Evolutionary conservation across 2,888 invertebrate genomes (phyloP).

Genomic region (Chrysotoxum bicinctum): DNA sequence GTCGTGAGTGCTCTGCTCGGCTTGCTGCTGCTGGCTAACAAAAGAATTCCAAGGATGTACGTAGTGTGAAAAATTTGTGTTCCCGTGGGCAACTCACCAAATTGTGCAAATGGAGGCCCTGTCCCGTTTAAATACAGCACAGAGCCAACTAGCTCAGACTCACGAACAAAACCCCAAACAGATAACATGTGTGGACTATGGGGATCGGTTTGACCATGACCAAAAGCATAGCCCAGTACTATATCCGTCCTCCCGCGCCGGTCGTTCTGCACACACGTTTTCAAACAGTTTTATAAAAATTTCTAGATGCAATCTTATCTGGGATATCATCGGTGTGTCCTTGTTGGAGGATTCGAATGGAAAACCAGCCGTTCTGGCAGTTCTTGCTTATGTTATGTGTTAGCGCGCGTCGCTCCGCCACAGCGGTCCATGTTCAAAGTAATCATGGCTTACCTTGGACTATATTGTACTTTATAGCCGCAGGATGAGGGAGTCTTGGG

Average conservation of each 20-base stretch:
- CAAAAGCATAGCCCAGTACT: slow-evolving; percentile 25
- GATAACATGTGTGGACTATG: slow-evolving; percentile 47
- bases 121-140: slow-evolving; percentile 42
- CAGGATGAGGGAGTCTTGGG: slow-evolving; percentile 10
- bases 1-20: background rate
- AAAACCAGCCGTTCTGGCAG: slow-evolving; percentile 40
- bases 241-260: background rate
- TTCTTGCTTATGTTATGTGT: slow-evolving; percentile 39
- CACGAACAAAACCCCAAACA: slow-evolving; percentile 50
- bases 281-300: slow-evolving; percentile 49
- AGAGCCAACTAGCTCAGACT: background rate
- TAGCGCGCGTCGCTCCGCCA: background rate
- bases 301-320: slow-evolving; percentile 65
- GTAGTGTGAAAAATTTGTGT: slow-evolving; percentile 61
- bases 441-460: slow-evolving; percentile 69
- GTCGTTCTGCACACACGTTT: slow-evolving; percentile 30
- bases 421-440: slow-evolving; percentile 52
- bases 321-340: slow-evolving; percentile 40
- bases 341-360: slow-evolving; percentile 40
- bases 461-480: slow-evolving; percentile 66
- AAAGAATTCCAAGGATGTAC: slow-evolving; percentile 45
- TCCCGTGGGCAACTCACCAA: slow-evolving; percentile 54
- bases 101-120: slow-evolving; percentile 44
- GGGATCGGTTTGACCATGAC: slow-evolving; percentile 60
- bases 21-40: background rate